Conservation (phyloP, 2,888 invertebrate genomes). For the Zhengitettix transpicula region DNA sequence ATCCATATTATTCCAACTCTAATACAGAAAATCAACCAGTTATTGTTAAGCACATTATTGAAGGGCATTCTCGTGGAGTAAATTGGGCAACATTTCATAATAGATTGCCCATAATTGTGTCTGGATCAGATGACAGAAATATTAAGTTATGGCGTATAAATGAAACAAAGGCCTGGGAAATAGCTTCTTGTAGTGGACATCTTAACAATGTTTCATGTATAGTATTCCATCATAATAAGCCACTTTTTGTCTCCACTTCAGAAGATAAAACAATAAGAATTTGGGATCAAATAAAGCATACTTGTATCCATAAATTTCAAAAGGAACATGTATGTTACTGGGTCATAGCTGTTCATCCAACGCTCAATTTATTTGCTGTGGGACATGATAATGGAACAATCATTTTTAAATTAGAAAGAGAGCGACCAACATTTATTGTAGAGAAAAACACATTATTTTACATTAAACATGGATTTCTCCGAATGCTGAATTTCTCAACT, state of each 20-base stretch:
- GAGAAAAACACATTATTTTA: conserved; percentile 87
- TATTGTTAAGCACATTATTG: conserved; percentile 74
- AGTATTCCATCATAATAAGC: conserved; percentile 90
- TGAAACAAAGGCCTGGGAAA: conserved; percentile 97
- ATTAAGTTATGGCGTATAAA: conserved; percentile 98
- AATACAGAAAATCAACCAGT: conserved; percentile 43
- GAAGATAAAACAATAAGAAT: conserved; percentile 96
- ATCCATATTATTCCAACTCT: conserved; percentile 34
- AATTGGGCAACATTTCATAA: conserved; percentile 99
- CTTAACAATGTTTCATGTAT: conserved; percentile 98
- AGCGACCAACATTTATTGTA: conserved; percentile 88
- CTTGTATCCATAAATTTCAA: conserved; percentile 78
- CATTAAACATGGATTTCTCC: conserved; percentile 80
- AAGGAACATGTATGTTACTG: conserved; percentile 95
- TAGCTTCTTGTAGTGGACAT: conserved; percentile 97
- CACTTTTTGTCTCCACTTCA: conserved; percentile 87
- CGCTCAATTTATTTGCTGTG: conserved; percentile 85
- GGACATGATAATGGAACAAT: conserved; percentile 96
- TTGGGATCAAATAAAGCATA: conserved; percentile 95
- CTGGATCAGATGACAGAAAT: conserved; percentile 95
- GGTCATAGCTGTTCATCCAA: conserved; percentile 91
- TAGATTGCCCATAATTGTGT: conserved; percentile 80
- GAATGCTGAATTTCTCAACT: conserved; percentile 82
- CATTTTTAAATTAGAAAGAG: conserved; percentile 77
- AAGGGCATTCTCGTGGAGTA: conserved; percentile 91